These are phyloP conservation scores for Thrips palmi DNA, from an alignment of 1,140 invertebrate species.

Conservation along the genomic window DNA sequence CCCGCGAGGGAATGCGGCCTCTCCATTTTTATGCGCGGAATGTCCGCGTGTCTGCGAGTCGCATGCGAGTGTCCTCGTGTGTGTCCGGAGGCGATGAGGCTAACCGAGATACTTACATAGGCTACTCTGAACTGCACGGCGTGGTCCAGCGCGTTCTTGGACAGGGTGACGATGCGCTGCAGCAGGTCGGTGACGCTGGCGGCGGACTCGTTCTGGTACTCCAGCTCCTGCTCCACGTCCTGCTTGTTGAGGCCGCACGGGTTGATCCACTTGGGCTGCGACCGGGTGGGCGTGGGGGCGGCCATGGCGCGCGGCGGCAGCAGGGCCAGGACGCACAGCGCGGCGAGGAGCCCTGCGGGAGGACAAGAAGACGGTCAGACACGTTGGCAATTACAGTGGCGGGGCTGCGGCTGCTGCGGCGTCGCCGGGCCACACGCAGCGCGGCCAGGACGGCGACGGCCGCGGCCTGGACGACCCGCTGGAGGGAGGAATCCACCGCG, in stretches of 20 bases:
- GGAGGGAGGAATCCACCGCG: too few relatives aligned
- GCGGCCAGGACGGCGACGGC: too few relatives aligned
- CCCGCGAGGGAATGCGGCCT: too few relatives aligned
- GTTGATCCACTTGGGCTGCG: constrained; percentile 28
- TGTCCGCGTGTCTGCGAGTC: too few relatives aligned
- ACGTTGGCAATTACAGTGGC: too few relatives aligned
- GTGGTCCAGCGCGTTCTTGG: constrained; percentile 26
- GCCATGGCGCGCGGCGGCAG: constrained; percentile 13
- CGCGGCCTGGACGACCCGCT: too few relatives aligned
- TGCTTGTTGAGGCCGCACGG: constrained; percentile 26
- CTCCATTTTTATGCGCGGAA: too few relatives aligned
- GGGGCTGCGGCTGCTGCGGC: too few relatives aligned
- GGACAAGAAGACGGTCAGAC: too few relatives aligned
- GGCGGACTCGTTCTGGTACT: constrained; percentile 16
- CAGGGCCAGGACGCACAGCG: constrained; percentile 12
- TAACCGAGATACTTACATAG: constrained; percentile 29
- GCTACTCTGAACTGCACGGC: constrained; percentile 26
- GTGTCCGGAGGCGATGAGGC: too few relatives aligned
- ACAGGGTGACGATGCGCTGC: constrained; percentile 25
- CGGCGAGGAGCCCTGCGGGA: constrained; percentile 12
- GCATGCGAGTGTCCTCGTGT: too few relatives aligned
- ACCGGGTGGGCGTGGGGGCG: constrained; percentile 7
- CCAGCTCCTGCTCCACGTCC: constrained; percentile 21
- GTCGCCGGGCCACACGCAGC: too few relatives aligned
- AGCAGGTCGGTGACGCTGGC: constrained; percentile 19